Percentiles rank a stretch among this genome's conserved stretches.
Conservation (phyloP, 2,888 invertebrate genomes). For the Lottia gigantea region DNA sequence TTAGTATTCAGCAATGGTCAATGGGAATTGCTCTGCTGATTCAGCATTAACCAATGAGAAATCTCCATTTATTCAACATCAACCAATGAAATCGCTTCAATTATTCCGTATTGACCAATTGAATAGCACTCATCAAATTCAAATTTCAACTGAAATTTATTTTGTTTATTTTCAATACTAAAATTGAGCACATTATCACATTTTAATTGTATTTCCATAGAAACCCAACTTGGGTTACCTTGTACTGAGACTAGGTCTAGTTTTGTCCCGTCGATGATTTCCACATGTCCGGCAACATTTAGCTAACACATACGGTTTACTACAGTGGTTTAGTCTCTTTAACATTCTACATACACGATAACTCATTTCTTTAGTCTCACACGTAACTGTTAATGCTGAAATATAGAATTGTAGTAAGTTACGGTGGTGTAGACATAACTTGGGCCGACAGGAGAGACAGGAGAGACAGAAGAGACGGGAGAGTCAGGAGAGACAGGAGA, state of each 20-base stretch:
- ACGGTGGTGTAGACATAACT: too few species aligned
- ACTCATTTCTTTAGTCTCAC: slow-evolving; percentile 56
- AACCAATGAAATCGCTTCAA: neutral
- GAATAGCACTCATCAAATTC: neutral
- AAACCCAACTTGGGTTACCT: neutral
- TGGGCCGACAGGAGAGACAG: too few species aligned
- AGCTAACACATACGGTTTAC: slow-evolving; percentile 54
- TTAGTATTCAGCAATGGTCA: too few species aligned
- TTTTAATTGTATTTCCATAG: neutral
- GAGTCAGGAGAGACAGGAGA: too few species aligned
- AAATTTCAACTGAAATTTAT: neutral
- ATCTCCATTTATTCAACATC: too few species aligned
- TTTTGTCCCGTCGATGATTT: slow-evolving; percentile 28
- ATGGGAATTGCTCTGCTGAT: too few species aligned
- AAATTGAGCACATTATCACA: slow-evolving; percentile 8
- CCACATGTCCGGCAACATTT: slow-evolving; percentile 63
- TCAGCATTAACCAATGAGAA: too few species aligned
- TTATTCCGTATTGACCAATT: neutral
- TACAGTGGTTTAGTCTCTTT: slow-evolving; percentile 54
- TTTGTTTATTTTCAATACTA: slow-evolving; percentile 1
- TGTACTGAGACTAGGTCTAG: neutral
- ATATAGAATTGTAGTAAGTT: too few species aligned
- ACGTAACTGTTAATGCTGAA: slow-evolving; percentile 48
- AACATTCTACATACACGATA: slow-evolving; percentile 56
- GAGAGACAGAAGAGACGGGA: too few species aligned